A percentile compares a stretch with the other conserved stretches of the same genome.
Conservation (phyloP, 2,113 vertebrate species). For the Bettongia penicillata region DNA sequence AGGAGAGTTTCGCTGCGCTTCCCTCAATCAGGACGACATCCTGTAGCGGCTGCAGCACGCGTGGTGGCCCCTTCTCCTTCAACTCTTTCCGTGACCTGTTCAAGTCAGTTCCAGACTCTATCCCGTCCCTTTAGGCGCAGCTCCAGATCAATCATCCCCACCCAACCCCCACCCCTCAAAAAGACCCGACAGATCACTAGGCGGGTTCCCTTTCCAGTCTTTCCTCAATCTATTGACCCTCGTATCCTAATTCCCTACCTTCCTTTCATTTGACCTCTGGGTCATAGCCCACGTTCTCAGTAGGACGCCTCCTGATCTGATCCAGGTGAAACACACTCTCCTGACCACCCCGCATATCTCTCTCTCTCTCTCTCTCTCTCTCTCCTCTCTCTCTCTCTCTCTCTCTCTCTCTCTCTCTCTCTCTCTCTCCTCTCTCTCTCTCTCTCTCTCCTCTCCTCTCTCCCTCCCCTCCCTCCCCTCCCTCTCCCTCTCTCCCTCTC, state of each 20-base stretch:
- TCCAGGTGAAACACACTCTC: not conserved
- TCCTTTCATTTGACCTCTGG: not conserved
- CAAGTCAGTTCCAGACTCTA: not conserved
- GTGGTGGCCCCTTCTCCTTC: constrained; percentile 79
- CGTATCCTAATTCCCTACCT: not conserved
- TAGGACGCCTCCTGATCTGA: not conserved
- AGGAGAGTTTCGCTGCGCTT: constrained; percentile 81
- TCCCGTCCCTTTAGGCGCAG: not conserved
- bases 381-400: not conserved
- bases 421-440: not conserved
- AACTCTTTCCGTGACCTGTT: constrained; percentile 76
- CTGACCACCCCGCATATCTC: not conserved
- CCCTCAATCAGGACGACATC: constrained; percentile 82
- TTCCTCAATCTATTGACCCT: not conserved
- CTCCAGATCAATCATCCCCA: no score
- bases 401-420: not conserved
- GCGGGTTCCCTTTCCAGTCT: not conserved
- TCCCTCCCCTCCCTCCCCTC: no score
- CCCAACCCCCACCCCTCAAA: not conserved
- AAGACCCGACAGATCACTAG: not conserved
- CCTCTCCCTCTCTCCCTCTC: not conserved
- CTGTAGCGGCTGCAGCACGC: constrained; percentile 82
- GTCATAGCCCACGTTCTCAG: not conserved
- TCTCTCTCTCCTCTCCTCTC: no score
- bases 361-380: not conserved